phyloP scores from a whole-genome alignment of 2,113 vertebrate species.

The Ivindomyrus marchei region DNA sequence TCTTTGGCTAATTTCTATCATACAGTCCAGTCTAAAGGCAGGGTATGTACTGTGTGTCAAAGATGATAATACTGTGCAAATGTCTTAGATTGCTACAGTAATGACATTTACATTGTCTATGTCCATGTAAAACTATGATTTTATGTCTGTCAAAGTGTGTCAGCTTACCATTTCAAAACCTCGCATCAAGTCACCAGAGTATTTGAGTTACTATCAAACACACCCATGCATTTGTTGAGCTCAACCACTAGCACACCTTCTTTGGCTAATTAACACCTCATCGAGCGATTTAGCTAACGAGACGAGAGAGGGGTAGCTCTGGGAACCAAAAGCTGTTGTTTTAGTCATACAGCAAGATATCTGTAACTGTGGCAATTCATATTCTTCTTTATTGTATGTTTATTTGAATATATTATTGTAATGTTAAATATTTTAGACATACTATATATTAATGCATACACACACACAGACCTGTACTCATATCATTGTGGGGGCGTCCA shows the following conservation, averaged over 20 bases:
- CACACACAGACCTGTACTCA: no score
- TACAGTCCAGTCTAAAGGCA: not conserved
- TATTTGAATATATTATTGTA: not conserved
- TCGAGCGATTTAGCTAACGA: no score
- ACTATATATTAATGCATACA: not conserved
- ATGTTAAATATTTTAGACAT: not conserved
- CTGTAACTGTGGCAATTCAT: not conserved
- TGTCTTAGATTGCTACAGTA: not conserved
- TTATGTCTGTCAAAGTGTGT: not conserved
- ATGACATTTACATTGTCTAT: not conserved
- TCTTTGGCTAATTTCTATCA: not conserved
- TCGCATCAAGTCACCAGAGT: not conserved
- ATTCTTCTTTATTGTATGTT: not conserved
- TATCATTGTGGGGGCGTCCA: no score
- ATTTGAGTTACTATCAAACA: not conserved
- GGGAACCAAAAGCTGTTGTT: not conserved
- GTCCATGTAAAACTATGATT: not conserved
- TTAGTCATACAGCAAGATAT: not conserved
- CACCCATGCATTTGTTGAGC: not conserved
- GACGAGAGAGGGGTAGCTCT: not conserved
- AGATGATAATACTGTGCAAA: not conserved
- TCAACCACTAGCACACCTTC: not conserved
- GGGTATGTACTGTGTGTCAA: not conserved
- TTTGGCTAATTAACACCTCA: not conserved
- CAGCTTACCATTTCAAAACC: not conserved